phyloP scores from a whole-genome alignment of 2,797 vertebrate species.

The Chelon labrosus region DNA sequence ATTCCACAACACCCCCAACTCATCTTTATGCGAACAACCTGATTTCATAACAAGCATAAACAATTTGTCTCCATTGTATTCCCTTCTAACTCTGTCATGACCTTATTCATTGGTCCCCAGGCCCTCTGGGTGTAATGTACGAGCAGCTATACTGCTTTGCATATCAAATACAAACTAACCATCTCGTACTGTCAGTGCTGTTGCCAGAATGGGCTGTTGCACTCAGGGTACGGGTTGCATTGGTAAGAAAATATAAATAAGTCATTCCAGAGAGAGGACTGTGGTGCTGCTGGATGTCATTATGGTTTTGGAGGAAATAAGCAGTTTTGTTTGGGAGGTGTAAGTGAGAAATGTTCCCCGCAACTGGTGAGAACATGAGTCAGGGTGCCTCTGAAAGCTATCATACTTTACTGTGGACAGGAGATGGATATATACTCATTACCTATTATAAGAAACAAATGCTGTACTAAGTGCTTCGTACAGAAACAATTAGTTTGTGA shows the following conservation, averaged over 20 bases:
- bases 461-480: no score
- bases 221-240: conserved; percentile 6
- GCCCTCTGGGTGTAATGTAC: conserved; percentile 59
- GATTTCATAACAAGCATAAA: conserved; percentile 76
- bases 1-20: conserved; percentile 59
- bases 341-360: background rate
- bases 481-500: no score
- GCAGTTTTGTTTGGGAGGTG: conserved; percentile 6
- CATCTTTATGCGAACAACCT: conserved; percentile 68
- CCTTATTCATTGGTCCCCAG: conserved; percentile 68
- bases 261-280: conserved; percentile 1
- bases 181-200: conserved; percentile 9
- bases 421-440: no score
- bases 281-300: conserved; percentile 10
- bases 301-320: conserved; percentile 12
- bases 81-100: conserved; percentile 60
- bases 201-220: conserved; percentile 16
- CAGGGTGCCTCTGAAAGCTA: background rate
- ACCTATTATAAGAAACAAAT: no score
- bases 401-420: no score
- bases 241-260: conserved; percentile 24
- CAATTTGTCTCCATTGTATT: conserved; percentile 74
- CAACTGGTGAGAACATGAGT: background rate
- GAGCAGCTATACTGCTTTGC: conserved; percentile 57
- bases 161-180: conserved; percentile 49